phyloP scores from a whole-genome alignment of 92 coral and sea anemone genomes.

The Ricordea florida region DNA sequence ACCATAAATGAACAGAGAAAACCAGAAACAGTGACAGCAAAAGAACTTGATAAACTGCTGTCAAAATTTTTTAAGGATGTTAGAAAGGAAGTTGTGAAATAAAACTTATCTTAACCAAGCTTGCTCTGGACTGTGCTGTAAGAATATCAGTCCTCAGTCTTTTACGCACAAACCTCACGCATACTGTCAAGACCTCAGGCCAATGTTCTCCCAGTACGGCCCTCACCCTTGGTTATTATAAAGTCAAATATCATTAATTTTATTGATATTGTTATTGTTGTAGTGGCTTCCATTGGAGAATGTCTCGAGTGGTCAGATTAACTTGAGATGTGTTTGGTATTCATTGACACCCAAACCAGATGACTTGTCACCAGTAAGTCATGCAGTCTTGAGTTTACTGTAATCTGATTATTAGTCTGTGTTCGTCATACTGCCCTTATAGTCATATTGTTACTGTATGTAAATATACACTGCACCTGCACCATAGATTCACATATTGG shows the following conservation, averaged over 20 bases:
- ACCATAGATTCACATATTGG: too few species aligned
- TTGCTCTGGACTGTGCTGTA: too few species aligned
- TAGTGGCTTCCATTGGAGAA: conserved; percentile 98
- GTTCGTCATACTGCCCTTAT: too few species aligned
- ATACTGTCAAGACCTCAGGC: too few species aligned
- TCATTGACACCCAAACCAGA: conserved; percentile 80
- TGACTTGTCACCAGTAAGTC: conserved; percentile 85
- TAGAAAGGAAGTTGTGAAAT: conserved; percentile 12
- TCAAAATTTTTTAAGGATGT: background rate
- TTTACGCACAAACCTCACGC: too few species aligned
- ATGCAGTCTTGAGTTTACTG: background rate
- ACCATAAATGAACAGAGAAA: background rate
- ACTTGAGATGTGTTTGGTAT: conserved; percentile 92
- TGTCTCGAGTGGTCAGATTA: conserved; percentile 89
- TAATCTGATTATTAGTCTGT: too few species aligned
- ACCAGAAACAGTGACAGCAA: background rate
- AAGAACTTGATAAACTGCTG: background rate
- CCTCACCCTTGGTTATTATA: background rate
- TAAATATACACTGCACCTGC: too few species aligned
- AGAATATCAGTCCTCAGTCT: too few species aligned
- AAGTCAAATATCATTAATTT: background rate
- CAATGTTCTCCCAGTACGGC: too few species aligned
- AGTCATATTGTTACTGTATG: too few species aligned
- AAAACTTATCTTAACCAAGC: too few species aligned
- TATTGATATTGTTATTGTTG: background rate